Evolutionary conservation across 2,797 vertebrate genomes (phyloP).

Genomic region (Leptoclinus maculatus): DNA sequence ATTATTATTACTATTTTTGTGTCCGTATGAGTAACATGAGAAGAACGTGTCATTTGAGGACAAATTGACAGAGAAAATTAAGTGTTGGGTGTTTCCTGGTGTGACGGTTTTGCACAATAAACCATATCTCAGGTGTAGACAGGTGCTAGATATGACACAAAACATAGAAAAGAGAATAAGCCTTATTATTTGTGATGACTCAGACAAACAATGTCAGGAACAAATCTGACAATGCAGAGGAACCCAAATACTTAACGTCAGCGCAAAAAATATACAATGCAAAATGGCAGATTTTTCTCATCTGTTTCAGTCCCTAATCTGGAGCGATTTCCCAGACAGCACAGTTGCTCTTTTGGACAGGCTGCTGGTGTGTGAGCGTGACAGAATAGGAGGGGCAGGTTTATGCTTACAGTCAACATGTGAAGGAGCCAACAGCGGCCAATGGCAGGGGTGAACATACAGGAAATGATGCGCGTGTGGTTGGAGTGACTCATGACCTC

Average conservation of each 20-base stretch:
- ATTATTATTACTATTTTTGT: conserved; percentile 16
- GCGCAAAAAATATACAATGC: neutral
- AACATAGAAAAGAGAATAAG: neutral
- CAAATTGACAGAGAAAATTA: neutral
- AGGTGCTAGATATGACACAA: neutral
- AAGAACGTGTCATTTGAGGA: neutral
- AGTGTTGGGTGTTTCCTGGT: neutral
- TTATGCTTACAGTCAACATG: conserved; percentile 57
- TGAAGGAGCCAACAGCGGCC: conserved; percentile 33
- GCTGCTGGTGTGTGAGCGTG: conserved; percentile 29
- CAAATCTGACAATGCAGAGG: neutral
- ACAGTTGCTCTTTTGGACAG: conserved; percentile 37
- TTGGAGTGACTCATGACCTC: conserved; percentile 78
- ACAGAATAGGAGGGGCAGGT: conserved; percentile 50
- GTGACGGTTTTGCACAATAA: conserved; percentile 9
- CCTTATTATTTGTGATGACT: neutral
- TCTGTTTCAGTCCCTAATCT: conserved; percentile 35
- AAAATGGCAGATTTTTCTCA: conserved; percentile 17
- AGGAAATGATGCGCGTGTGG: conserved; percentile 78
- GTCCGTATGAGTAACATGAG: neutral
- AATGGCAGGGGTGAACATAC: conserved; percentile 56
- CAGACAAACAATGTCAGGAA: conserved; percentile 7
- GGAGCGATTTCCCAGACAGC: conserved; percentile 25
- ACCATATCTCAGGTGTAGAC: neutral
- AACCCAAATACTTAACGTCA: neutral